These are phyloP conservation scores for Hydraecia micacea DNA, from an alignment of 2,888 invertebrate species.

Conservation along the genomic window DNA sequence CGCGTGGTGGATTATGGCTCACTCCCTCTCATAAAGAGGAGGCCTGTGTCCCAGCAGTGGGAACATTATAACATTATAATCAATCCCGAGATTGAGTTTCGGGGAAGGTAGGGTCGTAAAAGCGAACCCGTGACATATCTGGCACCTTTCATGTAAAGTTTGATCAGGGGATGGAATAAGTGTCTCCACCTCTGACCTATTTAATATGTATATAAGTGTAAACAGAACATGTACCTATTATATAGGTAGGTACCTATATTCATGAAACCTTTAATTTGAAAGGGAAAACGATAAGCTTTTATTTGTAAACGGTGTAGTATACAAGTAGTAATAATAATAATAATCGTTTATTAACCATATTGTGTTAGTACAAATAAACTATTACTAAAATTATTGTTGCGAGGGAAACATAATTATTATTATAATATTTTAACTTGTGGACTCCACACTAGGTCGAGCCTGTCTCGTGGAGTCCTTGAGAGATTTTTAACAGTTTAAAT, in stretches of 20 bases:
- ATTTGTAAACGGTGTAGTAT: background rate
- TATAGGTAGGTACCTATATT: conserved; percentile 5
- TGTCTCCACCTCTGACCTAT: background rate
- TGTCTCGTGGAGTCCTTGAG: no score
- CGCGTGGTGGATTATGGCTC: background rate
- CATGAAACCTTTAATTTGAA: background rate
- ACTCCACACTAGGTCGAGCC: no score
- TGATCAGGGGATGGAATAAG: conserved; percentile 18
- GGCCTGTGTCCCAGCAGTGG: background rate
- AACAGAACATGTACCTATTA: background rate
- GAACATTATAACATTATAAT: conserved; percentile 12
- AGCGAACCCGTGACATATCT: background rate
- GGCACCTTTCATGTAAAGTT: conserved; percentile 26
- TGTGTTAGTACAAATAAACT: no score
- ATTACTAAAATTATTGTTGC: no score
- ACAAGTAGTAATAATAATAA: no score
- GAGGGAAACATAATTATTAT: no score
- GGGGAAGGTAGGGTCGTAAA: conserved; percentile 13
- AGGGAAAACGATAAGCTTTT: background rate
- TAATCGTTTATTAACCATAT: no score
- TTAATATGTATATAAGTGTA: conserved; percentile 7
- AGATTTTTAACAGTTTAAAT: no score
- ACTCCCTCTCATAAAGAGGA: background rate
- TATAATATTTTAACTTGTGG: no score
- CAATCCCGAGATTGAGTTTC: conserved; percentile 30